Base-by-base conservation (phyloP, 2,888 invertebrate species). In the Dicycla oo region DNA sequence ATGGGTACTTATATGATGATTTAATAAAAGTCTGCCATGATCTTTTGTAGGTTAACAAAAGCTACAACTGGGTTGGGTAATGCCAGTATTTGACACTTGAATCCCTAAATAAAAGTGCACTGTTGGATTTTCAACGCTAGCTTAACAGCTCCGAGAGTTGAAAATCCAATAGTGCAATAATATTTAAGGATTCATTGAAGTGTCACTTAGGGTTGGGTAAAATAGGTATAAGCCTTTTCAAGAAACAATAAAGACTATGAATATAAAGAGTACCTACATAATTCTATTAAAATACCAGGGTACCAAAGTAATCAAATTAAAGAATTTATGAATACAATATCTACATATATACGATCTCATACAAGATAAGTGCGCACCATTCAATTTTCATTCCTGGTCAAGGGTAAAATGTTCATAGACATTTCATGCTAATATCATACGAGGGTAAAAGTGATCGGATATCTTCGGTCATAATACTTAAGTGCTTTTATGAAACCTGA, bases 381-480 rank as follows among this genome's bases (percentile, higher is more conserved):
- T 86, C 86, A 84, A 80, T 86, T 80, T 82, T 78, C 82, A 77
- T 85, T 80, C 73, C 75, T 80, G 85, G 82, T 84, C 86, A 76
- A 71, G 78, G 84, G 74, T 80, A 78, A 83, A 83, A 83, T 66
- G 82, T 70, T 84, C 82, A 84, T 84, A 75, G 80, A 78, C 73
- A 86, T 84, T 84, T 80, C 85, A 86, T 85, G 85, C 86, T 85
- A 86, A 85, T 85, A 78, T 73, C 76, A 82, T 78, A 67, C 70
- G 76, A 80, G 84, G 86, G 84, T 76, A 82, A 71, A 81, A 81
- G 72, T 84, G 84, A 84, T 86, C 86, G 78, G 78, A 84, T 86
- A 76, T 80, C 78, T 61, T 51, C 68, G 69, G 73, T 57, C 82
- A 82, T 85, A 80, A 86, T 82, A 82, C 73, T 80, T 86, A 84